Conservation (phyloP, 2,113 vertebrate genomes). For the Regulus satrapa region DNA sequence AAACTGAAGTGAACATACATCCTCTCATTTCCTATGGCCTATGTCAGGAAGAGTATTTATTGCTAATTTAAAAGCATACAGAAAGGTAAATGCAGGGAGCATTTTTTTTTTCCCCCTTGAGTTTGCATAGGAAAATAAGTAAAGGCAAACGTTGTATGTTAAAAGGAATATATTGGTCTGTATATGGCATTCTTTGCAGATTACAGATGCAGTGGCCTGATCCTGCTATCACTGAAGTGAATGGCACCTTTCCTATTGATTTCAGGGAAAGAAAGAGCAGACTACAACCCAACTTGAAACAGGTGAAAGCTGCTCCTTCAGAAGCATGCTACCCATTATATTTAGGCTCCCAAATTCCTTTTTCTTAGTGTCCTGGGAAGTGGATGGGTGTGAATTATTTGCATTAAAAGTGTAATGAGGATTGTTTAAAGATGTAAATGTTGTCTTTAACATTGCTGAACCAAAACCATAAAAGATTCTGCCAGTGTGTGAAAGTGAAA, state of each 20-base stretch:
- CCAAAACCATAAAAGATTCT: neutral
- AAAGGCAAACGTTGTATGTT: neutral
- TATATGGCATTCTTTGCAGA: neutral
- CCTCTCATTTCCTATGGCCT: neutral
- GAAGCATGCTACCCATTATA: neutral
- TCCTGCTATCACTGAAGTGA: neutral
- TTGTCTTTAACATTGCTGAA: neutral
- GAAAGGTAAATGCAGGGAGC: neutral
- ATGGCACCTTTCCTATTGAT: neutral
- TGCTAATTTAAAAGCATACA: neutral
- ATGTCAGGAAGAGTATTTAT: neutral
- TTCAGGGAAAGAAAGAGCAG: slow-evolving; percentile 3
- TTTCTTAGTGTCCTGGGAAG: neutral
- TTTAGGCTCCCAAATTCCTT: neutral
- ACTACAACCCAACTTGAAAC: neutral
- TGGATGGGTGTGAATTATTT: neutral
- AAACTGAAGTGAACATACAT: neutral
- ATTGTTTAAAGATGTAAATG: slow-evolving; percentile 14
- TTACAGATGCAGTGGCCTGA: neutral
- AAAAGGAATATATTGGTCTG: neutral
- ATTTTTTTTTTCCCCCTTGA: neutral
- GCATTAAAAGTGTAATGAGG: neutral
- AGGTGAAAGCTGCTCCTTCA: neutral
- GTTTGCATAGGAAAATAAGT: slow-evolving; percentile 12
- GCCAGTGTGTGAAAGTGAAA: slow-evolving; percentile 36